These are phyloP conservation scores for Adelges cooleyi DNA, from an alignment of 1,140 invertebrate species.

Conservation along the genomic window DNA sequence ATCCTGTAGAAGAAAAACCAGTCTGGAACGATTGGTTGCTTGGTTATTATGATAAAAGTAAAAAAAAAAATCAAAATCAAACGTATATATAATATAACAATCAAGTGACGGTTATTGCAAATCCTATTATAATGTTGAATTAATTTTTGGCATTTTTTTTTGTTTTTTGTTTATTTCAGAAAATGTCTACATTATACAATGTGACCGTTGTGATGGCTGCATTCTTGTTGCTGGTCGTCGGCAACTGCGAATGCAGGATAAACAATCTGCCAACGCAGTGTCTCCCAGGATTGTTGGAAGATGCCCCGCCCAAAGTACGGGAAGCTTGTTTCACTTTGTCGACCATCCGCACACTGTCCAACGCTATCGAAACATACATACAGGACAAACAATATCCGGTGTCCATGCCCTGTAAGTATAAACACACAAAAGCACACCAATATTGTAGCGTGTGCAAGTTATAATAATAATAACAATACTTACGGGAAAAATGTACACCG, in stretches of 20 bases:
- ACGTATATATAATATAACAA: too few relatives aligned
- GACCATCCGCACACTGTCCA: conserved; percentile 42
- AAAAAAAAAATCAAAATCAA: too few relatives aligned
- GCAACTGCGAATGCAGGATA: conserved; percentile 33
- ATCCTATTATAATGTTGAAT: too few relatives aligned
- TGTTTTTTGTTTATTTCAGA: not conserved
- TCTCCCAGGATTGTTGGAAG: conserved; percentile 42
- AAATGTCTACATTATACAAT: not conserved
- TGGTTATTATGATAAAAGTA: too few relatives aligned
- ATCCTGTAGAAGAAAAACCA: too few relatives aligned
- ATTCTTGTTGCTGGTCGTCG: conserved; percentile 34
- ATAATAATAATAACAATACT: too few relatives aligned
- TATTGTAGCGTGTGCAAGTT: too few relatives aligned
- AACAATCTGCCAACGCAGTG: conserved; percentile 41
- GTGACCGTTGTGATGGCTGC: not conserved
- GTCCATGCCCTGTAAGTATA: conserved; percentile 28
- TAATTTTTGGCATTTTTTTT: too few relatives aligned
- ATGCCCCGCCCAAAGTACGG: conserved; percentile 44
- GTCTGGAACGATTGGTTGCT: too few relatives aligned
- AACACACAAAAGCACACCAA: not conserved
- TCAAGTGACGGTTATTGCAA: too few relatives aligned
- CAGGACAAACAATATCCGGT: conserved; percentile 40
- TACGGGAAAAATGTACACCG: too few relatives aligned
- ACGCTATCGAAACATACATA: conserved; percentile 44
- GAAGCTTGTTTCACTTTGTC: conserved; percentile 44